These are phyloP conservation scores for Drosophila niveifrons DNA, from an alignment of 2,888 invertebrate species.

Conservation along the genomic window DNA sequence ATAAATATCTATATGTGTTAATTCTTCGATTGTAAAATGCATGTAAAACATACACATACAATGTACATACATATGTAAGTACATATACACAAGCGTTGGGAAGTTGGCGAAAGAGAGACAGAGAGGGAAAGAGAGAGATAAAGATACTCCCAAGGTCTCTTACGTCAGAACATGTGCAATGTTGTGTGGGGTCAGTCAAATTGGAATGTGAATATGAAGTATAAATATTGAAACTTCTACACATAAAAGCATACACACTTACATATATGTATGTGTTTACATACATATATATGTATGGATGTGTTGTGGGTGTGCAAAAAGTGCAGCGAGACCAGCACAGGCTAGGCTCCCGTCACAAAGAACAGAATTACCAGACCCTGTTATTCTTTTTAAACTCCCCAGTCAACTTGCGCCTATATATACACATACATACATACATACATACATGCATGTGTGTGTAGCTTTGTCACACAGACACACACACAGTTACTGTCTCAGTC, in stretches of 20 bases:
- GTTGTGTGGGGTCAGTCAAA: conserved; percentile 77
- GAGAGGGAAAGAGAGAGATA: conserved; percentile 6
- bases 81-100: conserved; percentile 10
- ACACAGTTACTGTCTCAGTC: conserved; percentile 21
- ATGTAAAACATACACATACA: neutral
- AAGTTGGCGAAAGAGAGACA: neutral
- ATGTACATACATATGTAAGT: neutral
- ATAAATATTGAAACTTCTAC: conserved; percentile 1
- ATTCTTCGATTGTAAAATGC: neutral
- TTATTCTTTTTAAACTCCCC: conserved; percentile 58
- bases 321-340: conserved; percentile 38
- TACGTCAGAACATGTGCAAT: conserved; percentile 59
- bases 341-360: conserved; percentile 47
- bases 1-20: neutral
- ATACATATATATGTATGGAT: neutral
- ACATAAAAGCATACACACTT: neutral
- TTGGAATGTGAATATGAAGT: conserved; percentile 33
- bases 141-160: conserved; percentile 64
- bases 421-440: no score
- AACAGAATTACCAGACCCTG: conserved; percentile 38
- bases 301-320: conserved; percentile 43
- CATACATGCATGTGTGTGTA: conserved; percentile 13
- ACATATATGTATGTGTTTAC: neutral
- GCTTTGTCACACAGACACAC: conserved; percentile 19
- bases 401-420: conserved; percentile 25